phyloP scores from a whole-genome alignment of 2,113 vertebrate species.

The Rhegmatorhina hoffmannsi region DNA sequence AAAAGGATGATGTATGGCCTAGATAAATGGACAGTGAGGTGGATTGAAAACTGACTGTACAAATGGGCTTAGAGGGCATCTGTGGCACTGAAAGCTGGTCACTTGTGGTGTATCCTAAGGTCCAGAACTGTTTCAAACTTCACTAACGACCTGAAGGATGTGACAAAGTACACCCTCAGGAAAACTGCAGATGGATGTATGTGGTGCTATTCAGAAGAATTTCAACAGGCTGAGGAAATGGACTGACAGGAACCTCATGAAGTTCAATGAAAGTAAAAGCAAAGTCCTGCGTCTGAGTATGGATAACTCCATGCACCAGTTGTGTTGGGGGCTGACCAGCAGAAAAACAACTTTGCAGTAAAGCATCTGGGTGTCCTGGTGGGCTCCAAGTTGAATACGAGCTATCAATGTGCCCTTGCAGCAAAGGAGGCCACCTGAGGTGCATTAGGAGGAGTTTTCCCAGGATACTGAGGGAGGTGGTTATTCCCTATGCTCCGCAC shows the following conservation, averaged over 20 bases:
- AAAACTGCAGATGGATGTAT: neutral
- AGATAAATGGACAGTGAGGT: neutral
- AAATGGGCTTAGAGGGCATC: neutral
- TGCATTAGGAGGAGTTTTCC: neutral
- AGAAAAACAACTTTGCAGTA: neutral
- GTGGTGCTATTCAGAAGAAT: neutral
- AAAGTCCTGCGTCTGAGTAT: neutral
- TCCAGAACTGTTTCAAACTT: neutral
- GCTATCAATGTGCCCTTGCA: neutral
- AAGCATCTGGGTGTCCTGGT: neutral
- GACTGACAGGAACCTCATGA: neutral
- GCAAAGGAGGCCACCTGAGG: neutral
- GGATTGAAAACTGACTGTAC: neutral
- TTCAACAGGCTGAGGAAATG: neutral
- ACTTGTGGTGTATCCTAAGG: neutral
- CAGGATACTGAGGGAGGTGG: fast-evolving
- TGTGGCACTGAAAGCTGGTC: neutral
- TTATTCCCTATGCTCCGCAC: neutral
- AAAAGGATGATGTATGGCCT: neutral
- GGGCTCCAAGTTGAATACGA: neutral
- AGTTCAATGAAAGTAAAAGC: neutral
- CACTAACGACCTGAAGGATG: neutral
- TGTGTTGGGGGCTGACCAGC: fast-evolving
- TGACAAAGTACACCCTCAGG: neutral
- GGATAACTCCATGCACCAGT: neutral